phyloP scores from a whole-genome alignment of 1,140 invertebrate species.

The Leptoteleia sp. region DNA sequence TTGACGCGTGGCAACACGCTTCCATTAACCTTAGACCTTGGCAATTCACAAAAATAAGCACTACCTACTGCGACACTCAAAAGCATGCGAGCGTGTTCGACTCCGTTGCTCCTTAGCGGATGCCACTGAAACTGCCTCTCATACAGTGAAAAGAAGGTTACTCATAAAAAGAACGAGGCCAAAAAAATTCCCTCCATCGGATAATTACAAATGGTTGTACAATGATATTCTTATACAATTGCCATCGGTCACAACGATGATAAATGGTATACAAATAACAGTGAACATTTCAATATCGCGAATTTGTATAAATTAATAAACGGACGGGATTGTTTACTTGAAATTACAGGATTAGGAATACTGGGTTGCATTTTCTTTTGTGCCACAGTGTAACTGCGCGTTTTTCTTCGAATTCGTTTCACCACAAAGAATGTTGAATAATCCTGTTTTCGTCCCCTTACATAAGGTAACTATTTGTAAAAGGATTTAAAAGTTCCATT shows the following conservation, averaged over 20 bases:
- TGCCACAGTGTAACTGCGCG: not conserved
- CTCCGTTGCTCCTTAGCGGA: conserved; percentile 42
- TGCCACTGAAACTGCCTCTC: conserved; percentile 26
- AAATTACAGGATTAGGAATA: not conserved
- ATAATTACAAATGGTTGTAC: too few species aligned
- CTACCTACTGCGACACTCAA: conserved; percentile 60
- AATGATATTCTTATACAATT: too few species aligned
- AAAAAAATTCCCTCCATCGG: conserved; percentile 10
- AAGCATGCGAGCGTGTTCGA: conserved; percentile 53
- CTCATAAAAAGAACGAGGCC: conserved; percentile 12
- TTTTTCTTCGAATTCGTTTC: conserved; percentile 41
- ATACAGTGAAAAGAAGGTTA: conserved; percentile 2
- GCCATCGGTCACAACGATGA: too few species aligned
- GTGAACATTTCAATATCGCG: too few species aligned
- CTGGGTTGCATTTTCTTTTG: conserved; percentile 14
- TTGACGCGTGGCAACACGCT: conserved; percentile 69
- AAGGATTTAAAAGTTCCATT: conserved; percentile 60
- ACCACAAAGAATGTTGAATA: conserved; percentile 12
- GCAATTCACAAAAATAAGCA: conserved; percentile 66
- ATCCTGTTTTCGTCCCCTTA: conserved; percentile 50
- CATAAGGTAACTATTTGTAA: conserved; percentile 51
- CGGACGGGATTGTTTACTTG: too few species aligned
- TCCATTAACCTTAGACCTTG: conserved; percentile 69
- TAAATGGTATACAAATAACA: too few species aligned
- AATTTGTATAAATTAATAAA: too few species aligned